These are phyloP conservation scores for Atta cephalotes DNA, from an alignment of 1,140 invertebrate genomes.

Conservation along the genomic window DNA sequence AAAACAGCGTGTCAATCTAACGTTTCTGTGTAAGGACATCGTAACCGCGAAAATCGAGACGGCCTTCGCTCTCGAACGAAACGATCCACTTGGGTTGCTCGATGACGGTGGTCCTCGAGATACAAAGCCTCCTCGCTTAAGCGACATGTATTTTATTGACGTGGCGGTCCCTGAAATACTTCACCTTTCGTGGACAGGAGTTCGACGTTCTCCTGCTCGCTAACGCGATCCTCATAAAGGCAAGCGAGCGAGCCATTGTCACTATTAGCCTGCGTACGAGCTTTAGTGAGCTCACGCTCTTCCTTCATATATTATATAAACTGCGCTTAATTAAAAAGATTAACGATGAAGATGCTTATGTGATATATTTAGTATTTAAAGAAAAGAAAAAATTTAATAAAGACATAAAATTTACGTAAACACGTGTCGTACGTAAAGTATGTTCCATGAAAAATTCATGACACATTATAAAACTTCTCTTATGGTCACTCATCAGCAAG, in stretches of 20 bases:
- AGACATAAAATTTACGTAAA: conserved; percentile 32
- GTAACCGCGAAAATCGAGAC: conserved; percentile 77
- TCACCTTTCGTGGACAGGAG: conserved; percentile 52
- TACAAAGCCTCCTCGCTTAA: conserved; percentile 77
- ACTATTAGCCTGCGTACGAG: background rate
- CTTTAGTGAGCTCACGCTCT: background rate
- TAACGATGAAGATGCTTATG: background rate
- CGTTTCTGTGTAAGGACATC: conserved; percentile 55
- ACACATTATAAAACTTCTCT: background rate
- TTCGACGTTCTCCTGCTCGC: conserved; percentile 64
- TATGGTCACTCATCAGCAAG: conserved; percentile 2
- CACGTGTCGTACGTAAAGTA: background rate
- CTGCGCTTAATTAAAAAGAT: background rate
- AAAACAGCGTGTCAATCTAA: conserved; percentile 15
- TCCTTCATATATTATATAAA: background rate
- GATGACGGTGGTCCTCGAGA: conserved; percentile 76
- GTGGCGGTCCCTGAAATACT: conserved; percentile 67
- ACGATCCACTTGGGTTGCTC: conserved; percentile 67
- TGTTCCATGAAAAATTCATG: conserved; percentile 25
- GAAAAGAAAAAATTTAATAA: background rate
- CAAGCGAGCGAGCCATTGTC: conserved; percentile 40
- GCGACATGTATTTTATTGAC: conserved; percentile 77
- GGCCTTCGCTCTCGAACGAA: conserved; percentile 62
- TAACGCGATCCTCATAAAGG: conserved; percentile 70
- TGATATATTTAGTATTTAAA: background rate